Conservation (phyloP, 2,797 vertebrate species). For the Australoheros facetus region DNA sequence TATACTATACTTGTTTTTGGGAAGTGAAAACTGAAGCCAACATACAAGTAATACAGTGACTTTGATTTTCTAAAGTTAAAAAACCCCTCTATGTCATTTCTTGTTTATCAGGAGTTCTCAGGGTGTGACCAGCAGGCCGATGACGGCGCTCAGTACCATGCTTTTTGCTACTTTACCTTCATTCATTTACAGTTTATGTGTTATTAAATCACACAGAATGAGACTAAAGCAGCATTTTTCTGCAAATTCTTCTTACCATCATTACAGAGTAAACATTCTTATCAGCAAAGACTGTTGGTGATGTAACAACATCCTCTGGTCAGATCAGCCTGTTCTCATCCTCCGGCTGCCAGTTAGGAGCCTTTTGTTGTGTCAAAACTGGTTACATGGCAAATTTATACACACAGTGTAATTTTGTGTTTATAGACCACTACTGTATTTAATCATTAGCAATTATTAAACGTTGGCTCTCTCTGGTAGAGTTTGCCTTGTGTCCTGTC, state of each 20-base stretch:
- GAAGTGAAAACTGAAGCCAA: not conserved
- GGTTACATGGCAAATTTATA: too few relatives aligned
- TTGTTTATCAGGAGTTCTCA: not conserved
- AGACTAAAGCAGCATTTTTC: not conserved
- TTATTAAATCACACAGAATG: too few relatives aligned
- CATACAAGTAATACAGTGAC: not conserved
- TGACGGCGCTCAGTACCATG: fast-evolving
- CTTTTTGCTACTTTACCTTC: not conserved
- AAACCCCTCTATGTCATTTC: not conserved
- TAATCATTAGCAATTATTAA: not conserved
- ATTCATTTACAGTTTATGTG: too few relatives aligned
- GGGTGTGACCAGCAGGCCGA: not conserved
- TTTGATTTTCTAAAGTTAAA: not conserved
- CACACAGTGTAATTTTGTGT: not conserved
- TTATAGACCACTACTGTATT: too few relatives aligned
- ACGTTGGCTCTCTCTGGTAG: too few relatives aligned
- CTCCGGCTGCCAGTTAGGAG: too few relatives aligned
- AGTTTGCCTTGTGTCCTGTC: not conserved
- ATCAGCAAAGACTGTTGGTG: not conserved
- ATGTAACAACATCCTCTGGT: not conserved
- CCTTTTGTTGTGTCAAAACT: too few relatives aligned
- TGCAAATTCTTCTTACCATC: not conserved
- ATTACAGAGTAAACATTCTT: not conserved
- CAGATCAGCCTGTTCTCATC: too few relatives aligned
- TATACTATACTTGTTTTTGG: not conserved